These are phyloP conservation scores for Gymnoscopelus braueri DNA, from an alignment of 2,797 vertebrate genomes.

Conservation along the genomic window DNA sequence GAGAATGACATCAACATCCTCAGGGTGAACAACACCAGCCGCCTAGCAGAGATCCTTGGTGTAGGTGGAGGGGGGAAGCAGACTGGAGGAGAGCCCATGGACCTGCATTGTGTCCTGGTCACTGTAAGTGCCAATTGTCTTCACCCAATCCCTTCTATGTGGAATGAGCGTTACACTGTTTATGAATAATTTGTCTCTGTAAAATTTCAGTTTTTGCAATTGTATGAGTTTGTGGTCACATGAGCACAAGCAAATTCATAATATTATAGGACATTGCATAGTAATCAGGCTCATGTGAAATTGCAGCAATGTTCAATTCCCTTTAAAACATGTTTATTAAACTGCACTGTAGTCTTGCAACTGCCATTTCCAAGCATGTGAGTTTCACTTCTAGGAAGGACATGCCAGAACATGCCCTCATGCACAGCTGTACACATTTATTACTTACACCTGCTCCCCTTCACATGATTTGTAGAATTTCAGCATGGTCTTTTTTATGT, in stretches of 20 bases:
- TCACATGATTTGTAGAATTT: conserved; percentile 51
- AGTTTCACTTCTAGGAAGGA: conserved; percentile 14
- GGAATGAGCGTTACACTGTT: too few relatives aligned
- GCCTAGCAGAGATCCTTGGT: conserved; percentile 87
- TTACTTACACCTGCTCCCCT: conserved; percentile 36
- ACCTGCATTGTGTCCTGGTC: conserved; percentile 94
- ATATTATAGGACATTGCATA: too few relatives aligned
- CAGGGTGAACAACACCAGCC: conserved; percentile 88
- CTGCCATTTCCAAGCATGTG: neutral
- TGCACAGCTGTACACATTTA: conserved; percentile 42
- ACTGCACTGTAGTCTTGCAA: neutral
- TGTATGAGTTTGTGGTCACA: too few relatives aligned
- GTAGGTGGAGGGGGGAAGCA: conserved; percentile 64
- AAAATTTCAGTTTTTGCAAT: too few relatives aligned
- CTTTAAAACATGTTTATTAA: neutral
- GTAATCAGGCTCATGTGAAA: neutral
- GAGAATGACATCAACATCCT: conserved; percentile 97
- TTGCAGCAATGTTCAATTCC: neutral
- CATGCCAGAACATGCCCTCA: conserved; percentile 62
- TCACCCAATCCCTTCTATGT: too few relatives aligned
- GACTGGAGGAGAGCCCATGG: conserved; percentile 83
- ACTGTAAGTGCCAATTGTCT: conserved; percentile 80
- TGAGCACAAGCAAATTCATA: too few relatives aligned
- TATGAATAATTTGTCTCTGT: too few relatives aligned
- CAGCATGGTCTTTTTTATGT: conserved; percentile 20